Evolutionary conservation across 1,140 invertebrate species (phyloP), one percentile per base, ranked within the genome.

Genomic region (Augochlora pura): DNA sequence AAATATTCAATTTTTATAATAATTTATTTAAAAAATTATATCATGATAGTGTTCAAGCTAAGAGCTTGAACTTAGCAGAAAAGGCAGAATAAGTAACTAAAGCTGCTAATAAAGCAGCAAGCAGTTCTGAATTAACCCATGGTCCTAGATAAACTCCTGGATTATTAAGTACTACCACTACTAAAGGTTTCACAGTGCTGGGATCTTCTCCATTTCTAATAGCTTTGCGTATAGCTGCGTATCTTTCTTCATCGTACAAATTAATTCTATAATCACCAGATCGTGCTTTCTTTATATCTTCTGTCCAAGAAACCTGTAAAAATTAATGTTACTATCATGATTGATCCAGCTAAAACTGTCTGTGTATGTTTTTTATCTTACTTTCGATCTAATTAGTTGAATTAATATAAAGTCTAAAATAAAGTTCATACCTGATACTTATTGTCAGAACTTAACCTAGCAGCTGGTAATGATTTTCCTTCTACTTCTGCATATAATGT

Each of bases 171-270:
- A 95, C 94, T 60, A 99, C 95, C 66, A 95, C 95, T 75, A 96
- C 94, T 14, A 98, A 91, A 1, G 97, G 95, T 81, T 96, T 95
- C 10, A 98, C 95, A 64, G 93, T 91, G 64, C 94, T 93, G 0
- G 94, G 92, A 88, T 96, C 95, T 88, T 96, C 95, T 62, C 94
- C 94, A 84, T 95, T 95, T 73, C 96, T 94, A 74, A 96, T 92
- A 42, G 96, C 96, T 89, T 97, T 97, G 25, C 96, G 94, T 12
- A 98, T 93, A 59, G 95, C 95, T 23, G 97, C 95, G 92, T 97
- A 98, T 78, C 97, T 97, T 90, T 99, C 98, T 93, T 99, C 98
- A 89, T 98, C 97, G 88, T 96, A 97, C 4, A 99, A 92, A 81
- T 96, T 95, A n/a, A 99, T 94, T 67, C 94, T 93, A 83, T 97